Evolutionary conservation across 2,113 vertebrate genomes (phyloP), one percentile per base, ranked within the genome.

Genomic region (Onychostoma macrolepis): DNA sequence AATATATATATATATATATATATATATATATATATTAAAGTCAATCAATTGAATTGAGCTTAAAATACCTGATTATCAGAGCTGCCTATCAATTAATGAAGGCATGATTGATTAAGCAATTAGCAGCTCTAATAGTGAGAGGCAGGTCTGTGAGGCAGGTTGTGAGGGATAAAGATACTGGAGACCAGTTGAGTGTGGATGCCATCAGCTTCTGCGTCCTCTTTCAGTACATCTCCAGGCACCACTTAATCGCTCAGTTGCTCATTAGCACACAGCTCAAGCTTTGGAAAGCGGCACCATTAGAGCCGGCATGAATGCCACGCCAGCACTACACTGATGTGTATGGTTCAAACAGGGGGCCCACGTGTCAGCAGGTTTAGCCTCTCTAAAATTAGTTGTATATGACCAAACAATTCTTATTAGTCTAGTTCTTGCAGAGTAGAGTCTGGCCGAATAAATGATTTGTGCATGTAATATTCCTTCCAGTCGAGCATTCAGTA

Each of bases 301-400:
- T 88, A 87, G 90, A 94, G 90, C 56, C 89, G 91, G 88, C 87
- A 93, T 74, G 89, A 87, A 89, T 93, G 93, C 93, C 93, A 92
- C 89, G 92, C 86, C 90, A 91, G 43, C 26, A 33, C 43, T n/a
- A 90, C 90, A 92, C 88, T 92, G 92, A 94, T 90, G 92, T 93
- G 87, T 88, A 77, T 85, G 91, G 65, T 71, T 67, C 38, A 45
- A 30, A 19, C 8, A 67, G n/a, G 61, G 43, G 12, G 17, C 28
- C 80, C 19, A 30, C 8, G 2, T n/a, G 78, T 80, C 53, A 80
- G 53, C 78, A 82, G 19, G 58, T 56, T 30, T 30, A 17, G 76
- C 76, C 30, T 56, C 58, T 43, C 11, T 12, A 41, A 38, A 80
- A 58, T 61, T 4, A 61, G 33, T 80, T 56, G 33, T 9, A 38